Conservation (phyloP, 2,888 invertebrate species). For the Itoplectis maculator region DNA sequence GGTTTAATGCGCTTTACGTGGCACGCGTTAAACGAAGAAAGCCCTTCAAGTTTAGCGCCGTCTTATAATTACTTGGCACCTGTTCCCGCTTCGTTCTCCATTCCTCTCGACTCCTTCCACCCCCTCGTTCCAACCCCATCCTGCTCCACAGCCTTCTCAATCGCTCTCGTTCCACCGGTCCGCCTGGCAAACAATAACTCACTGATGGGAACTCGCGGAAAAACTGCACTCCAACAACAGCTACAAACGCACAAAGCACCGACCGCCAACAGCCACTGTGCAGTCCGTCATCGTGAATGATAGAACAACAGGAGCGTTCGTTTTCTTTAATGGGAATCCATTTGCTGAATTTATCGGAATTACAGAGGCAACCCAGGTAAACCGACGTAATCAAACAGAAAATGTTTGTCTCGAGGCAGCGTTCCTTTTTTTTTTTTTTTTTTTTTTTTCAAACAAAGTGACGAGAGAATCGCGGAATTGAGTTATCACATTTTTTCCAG, state of each 20-base stretch:
- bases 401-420: background rate
- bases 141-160: background rate
- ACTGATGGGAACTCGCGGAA: background rate
- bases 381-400: background rate
- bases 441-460: background rate
- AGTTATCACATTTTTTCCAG: background rate
- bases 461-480: background rate
- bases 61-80: constrained; percentile 17
- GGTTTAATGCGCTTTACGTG: background rate
- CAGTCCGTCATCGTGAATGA: background rate
- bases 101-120: background rate
- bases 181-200: constrained; percentile 18
- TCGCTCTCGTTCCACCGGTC: constrained; percentile 4
- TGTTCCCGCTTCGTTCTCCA: constrained; percentile 1
- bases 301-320: background rate
- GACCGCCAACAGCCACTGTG: background rate
- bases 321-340: background rate
- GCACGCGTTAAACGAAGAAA: background rate
- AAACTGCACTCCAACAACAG: background rate
- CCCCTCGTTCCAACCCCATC: too few species aligned
- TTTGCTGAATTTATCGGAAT: background rate
- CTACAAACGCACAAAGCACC: background rate
- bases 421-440: background rate
- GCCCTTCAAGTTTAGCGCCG: background rate
- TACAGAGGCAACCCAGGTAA: background rate